Percentiles rank a stretch among this genome's conserved stretches.
These are phyloP conservation scores for Dichetophora obliterata DNA, from an alignment of 2,888 invertebrate species.

Conservation along the genomic window DNA sequence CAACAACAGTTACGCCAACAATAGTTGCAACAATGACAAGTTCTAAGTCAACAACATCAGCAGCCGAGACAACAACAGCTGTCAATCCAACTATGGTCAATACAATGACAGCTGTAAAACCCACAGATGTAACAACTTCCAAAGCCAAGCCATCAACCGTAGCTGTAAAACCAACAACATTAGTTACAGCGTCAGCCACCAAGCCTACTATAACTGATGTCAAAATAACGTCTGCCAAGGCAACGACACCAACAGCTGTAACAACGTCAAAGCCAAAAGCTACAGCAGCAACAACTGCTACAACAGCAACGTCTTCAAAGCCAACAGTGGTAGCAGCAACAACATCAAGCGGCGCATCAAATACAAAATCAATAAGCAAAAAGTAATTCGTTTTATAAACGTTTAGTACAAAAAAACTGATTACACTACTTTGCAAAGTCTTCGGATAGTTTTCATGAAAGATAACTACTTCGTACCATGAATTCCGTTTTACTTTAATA, in stretches of 20 bases:
- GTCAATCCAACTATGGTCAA: background rate
- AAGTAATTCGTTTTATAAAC: constrained; percentile 44
- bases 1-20: constrained; percentile 10
- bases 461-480: too few relatives aligned
- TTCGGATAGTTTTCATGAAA: background rate
- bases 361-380: constrained; percentile 43
- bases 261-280: constrained; percentile 8
- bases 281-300: constrained; percentile 7
- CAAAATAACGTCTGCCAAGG: constrained; percentile 24
- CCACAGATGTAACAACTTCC: constrained; percentile 15
- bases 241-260: constrained; percentile 20
- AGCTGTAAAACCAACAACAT: constrained; percentile 17
- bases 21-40: constrained; percentile 17
- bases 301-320: constrained; percentile 32
- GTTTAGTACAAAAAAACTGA: background rate
- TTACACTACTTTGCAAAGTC: background rate
- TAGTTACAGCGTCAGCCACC: background rate
- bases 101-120: constrained; percentile 5
- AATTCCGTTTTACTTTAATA: too few relatives aligned
- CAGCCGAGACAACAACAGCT: constrained; percentile 2
- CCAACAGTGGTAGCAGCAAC: constrained; percentile 24
- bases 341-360: constrained; percentile 34
- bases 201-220: constrained; percentile 17
- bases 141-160: background rate
- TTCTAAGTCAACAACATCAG: constrained; percentile 13